Base-by-base conservation (phyloP, 1,140 invertebrate species). In the Himalopsyche phryganea region DNA sequence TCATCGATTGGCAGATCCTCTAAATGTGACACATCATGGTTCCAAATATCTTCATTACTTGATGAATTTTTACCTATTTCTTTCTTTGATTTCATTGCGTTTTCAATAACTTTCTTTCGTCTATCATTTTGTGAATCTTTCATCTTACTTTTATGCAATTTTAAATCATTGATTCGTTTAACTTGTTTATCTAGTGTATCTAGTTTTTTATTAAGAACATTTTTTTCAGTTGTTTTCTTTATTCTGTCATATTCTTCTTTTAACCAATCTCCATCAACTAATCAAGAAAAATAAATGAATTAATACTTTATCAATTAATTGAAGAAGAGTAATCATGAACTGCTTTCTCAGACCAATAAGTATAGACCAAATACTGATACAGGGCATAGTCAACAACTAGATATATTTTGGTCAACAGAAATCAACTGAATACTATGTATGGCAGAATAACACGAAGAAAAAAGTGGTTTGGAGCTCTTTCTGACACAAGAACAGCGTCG, bases 251-350 rank as follows among this genome's bases (percentile, higher is more conserved):
- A 81, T 71, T 91, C 86, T 40, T 79, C 76, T 36, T 70, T 73
- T 36, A 91, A 77, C 89, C 89, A 91, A 70, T 91, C 84, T 50
- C 69, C 66, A 1, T 64, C 66, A 58, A 74, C 71, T 63, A 67
- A 67, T n/a, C n/a, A n/a, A n/a, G n/a, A n/a, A n/a, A n/a, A n/a
- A n/a, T n/a, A n/a, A n/a, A n/a, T n/a, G n/a, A n/a, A n/a, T n/a
- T n/a, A n/a, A n/a, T n/a, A n/a, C n/a, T n/a, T n/a, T n/a, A n/a
- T n/a, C n/a, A n/a, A n/a, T n/a, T n/a, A n/a, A n/a, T n/a, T n/a
- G n/a, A n/a, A n/a, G n/a, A n/a, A n/a, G n/a, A n/a, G n/a, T n/a
- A n/a, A n/a, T n/a, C n/a, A n/a, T n/a, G n/a, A n/a, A n/a, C n/a
- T n/a, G n/a, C n/a, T n/a, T n/a, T n/a, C n/a, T n/a, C n/a, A n/a